Percentiles rank a stretch among this genome's conserved stretches.
phyloP scores from a whole-genome alignment of 2,797 vertebrate species.

The Falco rusticolus region DNA sequence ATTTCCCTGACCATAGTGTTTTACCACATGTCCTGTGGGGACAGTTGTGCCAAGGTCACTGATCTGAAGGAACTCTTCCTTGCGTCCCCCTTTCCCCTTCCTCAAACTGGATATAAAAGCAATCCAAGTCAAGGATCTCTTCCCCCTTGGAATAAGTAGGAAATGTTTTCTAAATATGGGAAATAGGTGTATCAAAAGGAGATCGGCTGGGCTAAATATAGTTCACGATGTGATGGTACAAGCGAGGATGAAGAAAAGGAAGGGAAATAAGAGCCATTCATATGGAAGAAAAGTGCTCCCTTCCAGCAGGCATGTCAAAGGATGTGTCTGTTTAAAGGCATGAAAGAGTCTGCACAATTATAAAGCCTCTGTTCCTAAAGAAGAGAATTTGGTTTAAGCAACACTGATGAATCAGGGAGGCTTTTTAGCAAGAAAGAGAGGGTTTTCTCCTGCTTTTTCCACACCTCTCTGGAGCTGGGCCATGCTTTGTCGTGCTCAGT shows the following conservation, averaged over 20 bases:
- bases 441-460: background rate
- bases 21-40: rapidly evolving
- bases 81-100: rapidly evolving
- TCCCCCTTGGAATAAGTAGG: background rate
- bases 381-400: background rate
- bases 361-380: background rate
- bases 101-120: background rate
- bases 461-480: background rate
- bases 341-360: background rate
- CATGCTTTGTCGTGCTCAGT: background rate
- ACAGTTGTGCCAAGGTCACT: background rate
- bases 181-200: background rate
- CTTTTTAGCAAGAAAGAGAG: background rate
- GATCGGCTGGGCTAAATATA: background rate
- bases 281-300: background rate
- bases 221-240: background rate
- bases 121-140: background rate
- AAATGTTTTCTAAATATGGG: background rate
- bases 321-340: background rate
- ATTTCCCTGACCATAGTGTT: background rate
- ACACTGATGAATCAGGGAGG: background rate
- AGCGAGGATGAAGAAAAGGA: background rate
- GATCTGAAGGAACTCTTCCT: background rate
- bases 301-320: background rate
- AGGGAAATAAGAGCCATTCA: background rate